phyloP scores from a whole-genome alignment of 1,140 invertebrate genomes.

The Mactra quadrangularis region DNA sequence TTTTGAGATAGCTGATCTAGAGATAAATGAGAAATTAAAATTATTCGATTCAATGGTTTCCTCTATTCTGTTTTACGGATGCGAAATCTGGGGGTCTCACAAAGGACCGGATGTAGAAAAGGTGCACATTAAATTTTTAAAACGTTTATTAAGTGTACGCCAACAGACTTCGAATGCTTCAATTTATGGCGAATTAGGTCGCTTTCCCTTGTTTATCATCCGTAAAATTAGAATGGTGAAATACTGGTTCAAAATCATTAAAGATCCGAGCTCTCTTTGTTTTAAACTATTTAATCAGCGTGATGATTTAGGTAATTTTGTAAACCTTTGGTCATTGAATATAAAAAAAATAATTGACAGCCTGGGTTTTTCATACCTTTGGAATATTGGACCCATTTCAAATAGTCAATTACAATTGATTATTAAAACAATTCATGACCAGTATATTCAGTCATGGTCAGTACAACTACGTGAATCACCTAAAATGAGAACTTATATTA shows the following conservation, averaged over 20 bases:
- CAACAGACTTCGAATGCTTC: not conserved
- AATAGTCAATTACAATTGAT: not conserved
- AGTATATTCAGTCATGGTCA: slow-evolving; percentile 1
- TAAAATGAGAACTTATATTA: slow-evolving; percentile 17
- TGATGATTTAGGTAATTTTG: not conserved
- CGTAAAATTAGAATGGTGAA: not conserved
- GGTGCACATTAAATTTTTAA: slow-evolving; percentile 1
- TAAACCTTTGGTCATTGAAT: not conserved
- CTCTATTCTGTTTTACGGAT: slow-evolving; percentile 6
- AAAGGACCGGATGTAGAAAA: slow-evolving; percentile 9
- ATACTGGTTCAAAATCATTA: slow-evolving; percentile 24
- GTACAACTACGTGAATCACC: too few species aligned
- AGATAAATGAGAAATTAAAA: not conserved
- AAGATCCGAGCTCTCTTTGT: not conserved
- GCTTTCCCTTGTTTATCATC: not conserved
- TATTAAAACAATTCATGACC: not conserved
- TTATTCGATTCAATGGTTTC: slow-evolving; percentile 9
- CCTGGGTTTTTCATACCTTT: not conserved
- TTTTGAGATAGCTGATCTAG: not conserved
- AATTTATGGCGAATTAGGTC: slow-evolving; percentile 8
- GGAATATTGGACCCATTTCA: not conserved
- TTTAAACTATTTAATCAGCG: not conserved
- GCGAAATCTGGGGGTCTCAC: slow-evolving; percentile 1
- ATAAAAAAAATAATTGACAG: slow-evolving; percentile 6
- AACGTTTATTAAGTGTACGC: slow-evolving; percentile 10